phyloP scores from a whole-genome alignment of 92 coral and sea anemone species.

The Parazoanthus darwini region DNA sequence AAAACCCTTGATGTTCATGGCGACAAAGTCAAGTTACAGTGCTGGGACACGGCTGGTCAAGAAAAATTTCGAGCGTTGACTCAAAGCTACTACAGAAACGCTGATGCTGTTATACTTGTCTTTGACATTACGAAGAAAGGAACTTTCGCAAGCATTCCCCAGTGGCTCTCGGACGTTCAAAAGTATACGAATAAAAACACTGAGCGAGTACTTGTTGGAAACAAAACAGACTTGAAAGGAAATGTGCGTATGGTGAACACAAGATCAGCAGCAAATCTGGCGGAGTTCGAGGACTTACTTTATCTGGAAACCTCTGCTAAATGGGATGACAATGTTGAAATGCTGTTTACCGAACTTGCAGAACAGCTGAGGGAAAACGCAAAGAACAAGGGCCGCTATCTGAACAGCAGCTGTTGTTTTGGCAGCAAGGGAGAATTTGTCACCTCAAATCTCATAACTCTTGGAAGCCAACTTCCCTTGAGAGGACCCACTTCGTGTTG shows the following conservation, averaged over 20 bases:
- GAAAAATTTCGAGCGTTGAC: constrained; percentile 91
- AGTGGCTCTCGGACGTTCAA: constrained; percentile 94
- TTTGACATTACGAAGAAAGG: constrained; percentile 96
- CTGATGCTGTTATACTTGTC: constrained; percentile 96
- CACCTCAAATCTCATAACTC: constrained; percentile 52
- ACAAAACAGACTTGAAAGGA: constrained; percentile 95
- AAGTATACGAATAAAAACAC: constrained; percentile 74
- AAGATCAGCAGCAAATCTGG: constrained; percentile 92
- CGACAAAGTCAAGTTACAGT: constrained; percentile 92
- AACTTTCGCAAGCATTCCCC: constrained; percentile 96
- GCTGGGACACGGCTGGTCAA: constrained; percentile 99
- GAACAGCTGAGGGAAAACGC: constrained; percentile 94
- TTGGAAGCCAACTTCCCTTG: constrained; percentile 57
- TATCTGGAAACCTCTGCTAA: constrained; percentile 97
- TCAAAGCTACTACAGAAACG: constrained; percentile 92
- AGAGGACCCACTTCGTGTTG: constrained; percentile 54
- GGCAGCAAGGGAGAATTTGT: constrained; percentile 47
- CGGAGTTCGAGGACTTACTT: constrained; percentile 94
- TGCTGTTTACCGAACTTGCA: constrained; percentile 86
- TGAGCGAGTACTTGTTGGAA: constrained; percentile 91
- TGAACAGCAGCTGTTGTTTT: constrained; percentile 33
- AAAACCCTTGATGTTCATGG: constrained; percentile 89
- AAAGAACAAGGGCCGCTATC: constrained; percentile 56
- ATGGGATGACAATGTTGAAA: constrained; percentile 95
- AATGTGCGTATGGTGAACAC: constrained; percentile 88